Percentiles rank a stretch among this genome's conserved stretches.
Conservation (phyloP, 2,113 vertebrate species). For the Chloebia gouldiae region DNA sequence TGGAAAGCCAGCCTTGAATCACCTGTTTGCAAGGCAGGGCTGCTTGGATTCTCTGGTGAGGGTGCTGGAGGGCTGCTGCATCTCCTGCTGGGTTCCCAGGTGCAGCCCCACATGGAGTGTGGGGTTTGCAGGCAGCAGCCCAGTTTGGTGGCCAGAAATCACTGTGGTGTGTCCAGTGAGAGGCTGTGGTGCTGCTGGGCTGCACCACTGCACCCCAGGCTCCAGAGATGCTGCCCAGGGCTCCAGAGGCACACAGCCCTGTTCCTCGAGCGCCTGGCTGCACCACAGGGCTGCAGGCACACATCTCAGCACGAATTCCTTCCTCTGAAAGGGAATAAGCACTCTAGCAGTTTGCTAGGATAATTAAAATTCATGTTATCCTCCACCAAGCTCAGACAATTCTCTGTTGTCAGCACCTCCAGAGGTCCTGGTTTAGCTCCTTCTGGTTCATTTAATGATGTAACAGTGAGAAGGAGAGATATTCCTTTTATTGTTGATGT, state of each 20-base stretch:
- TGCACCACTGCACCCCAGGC: fast-evolving
- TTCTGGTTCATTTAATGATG: slow-evolving; percentile 42
- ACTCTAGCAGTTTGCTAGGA: not conserved
- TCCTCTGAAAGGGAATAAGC: not conserved
- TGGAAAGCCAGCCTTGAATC: not conserved
- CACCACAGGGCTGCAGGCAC: not conserved
- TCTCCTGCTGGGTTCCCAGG: not conserved
- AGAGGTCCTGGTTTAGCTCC: slow-evolving; percentile 35
- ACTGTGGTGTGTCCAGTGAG: fast-evolving
- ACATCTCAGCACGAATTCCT: not conserved
- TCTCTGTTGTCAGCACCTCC: slow-evolving; percentile 52
- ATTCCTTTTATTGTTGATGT: slow-evolving; percentile 44
- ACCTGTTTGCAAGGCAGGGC: not conserved
- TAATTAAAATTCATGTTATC: slow-evolving; percentile 44
- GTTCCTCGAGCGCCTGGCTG: not conserved
- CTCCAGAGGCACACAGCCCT: not conserved
- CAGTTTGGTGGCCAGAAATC: fast-evolving
- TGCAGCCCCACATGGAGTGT: fast-evolving
- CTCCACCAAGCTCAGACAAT: not conserved
- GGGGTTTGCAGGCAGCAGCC: not conserved
- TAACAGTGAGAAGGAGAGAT: not conserved
- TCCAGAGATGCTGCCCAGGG: not conserved
- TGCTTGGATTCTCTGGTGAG: not conserved
- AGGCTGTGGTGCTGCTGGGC: fast-evolving
- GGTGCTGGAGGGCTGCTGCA: not conserved